Evolutionary conservation across 1,140 invertebrate species (phyloP), one percentile per base, ranked within the genome.

Genomic region (Oreohelix idahoensis): DNA sequence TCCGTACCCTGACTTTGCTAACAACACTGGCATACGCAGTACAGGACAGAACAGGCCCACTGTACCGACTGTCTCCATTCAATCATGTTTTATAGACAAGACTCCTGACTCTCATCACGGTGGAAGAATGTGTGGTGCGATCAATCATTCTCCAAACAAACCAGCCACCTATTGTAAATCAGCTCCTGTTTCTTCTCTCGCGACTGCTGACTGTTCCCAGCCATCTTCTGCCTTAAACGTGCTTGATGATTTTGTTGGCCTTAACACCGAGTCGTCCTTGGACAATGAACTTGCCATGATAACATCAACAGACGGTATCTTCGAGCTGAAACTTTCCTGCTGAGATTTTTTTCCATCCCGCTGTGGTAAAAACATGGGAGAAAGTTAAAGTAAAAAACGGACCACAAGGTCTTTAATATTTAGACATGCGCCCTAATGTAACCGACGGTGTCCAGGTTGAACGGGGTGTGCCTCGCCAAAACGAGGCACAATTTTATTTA

Each of bases 261-360:
- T 88, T 71, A 83, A 84, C 45, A 45, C 84, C 0, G 87, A 89
- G 20, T 79, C 85, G 11, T 83, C 84, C 26, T 53, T 88, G 15
- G 88, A 90, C 20, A 86, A 87, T 36, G 87, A 89, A 23, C 75
- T 90, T 35, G 78, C 76, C 17, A 88, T 88, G 49, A 86, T 89
- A 23, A 86, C 84, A 36, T 82, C 81, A 4, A 82, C 84, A n/a
- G 77, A 80, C 2, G 83, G 81, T 58, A 84, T 90, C 23, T 89
- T 88, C 79, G 86, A 89, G 53, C 15, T 45, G 42, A 45, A 45
- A 45, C 42, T 45, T 5, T 45, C 42, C 5, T 45, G 42, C 42
- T 45, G 42, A 45, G 42, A 45, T n/a, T n/a, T n/a, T n/a, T n/a
- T n/a, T n/a, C n/a, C n/a, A n/a, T n/a, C n/a, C n/a, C n/a, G 42